Base-by-base conservation (phyloP, 2,113 vertebrate species). In the Cavia aperea region DNA sequence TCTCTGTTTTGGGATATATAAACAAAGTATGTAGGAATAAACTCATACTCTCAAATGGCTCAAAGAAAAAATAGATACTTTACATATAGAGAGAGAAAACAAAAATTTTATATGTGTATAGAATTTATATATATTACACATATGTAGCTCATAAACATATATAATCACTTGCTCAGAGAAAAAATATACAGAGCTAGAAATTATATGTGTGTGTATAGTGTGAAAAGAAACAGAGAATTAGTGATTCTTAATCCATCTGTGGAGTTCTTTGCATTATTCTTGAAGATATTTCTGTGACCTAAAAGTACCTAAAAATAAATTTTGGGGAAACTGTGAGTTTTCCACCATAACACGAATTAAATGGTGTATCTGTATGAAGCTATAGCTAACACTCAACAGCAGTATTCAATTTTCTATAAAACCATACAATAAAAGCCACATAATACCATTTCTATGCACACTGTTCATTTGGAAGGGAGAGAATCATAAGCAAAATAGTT, bases 391-490 rank as follows among this genome's bases (percentile, higher is more conserved):
- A 91, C 46, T 63, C 18, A 49, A 68, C 72, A 56, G 31, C 23
- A 83, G 15, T 79, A 63, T 88, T n/a, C 39, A 84, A 70, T 72
- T 93, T 91, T 68, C 46, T 93, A 29, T 13, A 77, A 81, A 77
- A 56, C 43, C 72, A 72, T 12, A 24, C 43, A 4, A 8, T 31
- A 62, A n/a, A 15, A 93, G 16, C 65, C 36, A 82, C 31, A 54
- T 54, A 81, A 84, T 70, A 68, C 62, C 62, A 56, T 78, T 68
- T 49, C 39, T 90, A 29, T 36, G 29, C 14, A 63, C 31, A 73
- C 14, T 90, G 15, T 66, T 77, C 65, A 63, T 24, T n/a, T 51
- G 19, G 15, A 79, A 94, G 33, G 49, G 46, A 78, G 36, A 90
- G 49, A 77, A 36, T 83, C 62, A 43, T n/a, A 91, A 86, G 26